Evolutionary conservation across 1,140 invertebrate genomes (phyloP), one percentile per base, ranked within the genome.

Genomic region (Phymastichus coffea): DNA sequence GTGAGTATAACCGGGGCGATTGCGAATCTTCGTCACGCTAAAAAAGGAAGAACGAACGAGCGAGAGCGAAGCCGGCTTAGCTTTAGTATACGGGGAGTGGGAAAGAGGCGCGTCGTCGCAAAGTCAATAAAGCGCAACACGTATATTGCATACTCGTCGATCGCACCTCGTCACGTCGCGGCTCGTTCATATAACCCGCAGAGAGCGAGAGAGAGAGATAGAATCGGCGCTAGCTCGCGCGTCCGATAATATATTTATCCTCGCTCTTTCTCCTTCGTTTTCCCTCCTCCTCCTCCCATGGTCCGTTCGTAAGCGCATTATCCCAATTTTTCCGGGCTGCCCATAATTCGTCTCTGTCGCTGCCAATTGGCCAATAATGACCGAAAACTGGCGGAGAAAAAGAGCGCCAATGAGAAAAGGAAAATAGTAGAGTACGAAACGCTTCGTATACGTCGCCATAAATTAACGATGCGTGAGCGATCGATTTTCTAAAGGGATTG

Each of bases 161-260:
- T 43, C 52, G 52, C 15, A 23, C 15, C 48, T 51, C 48, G 48
- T 51, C 37, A 51, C 48, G 30, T 37, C 44, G 44, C 23, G n/a
- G 35, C 49, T 41, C 49, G 40, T 44, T 44, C 28, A 37, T 37
- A 35, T 37, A 3, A 10, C 15, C 17, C 28, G 33, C 9, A 19
- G 33, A 19, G 37, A 28, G n/a, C n/a, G n/a, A n/a, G n/a, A n/a
- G n/a, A n/a, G n/a, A n/a, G n/a, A n/a, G n/a, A n/a, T n/a, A n/a
- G n/a, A n/a, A n/a, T n/a, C n/a, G n/a, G n/a, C n/a, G n/a, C n/a
- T n/a, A n/a, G n/a, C n/a, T 33, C 28, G 28, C 20, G 25, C 30
- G 26, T 6, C 54, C 54, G 54, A 57, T 57, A 57, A 57, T 57
- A 57, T 57, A 57, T 57, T 57, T 57, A 57, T 57, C 44, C 30